Conservation (phyloP, 2,888 invertebrate species). For the Eristalis tenax region DNA sequence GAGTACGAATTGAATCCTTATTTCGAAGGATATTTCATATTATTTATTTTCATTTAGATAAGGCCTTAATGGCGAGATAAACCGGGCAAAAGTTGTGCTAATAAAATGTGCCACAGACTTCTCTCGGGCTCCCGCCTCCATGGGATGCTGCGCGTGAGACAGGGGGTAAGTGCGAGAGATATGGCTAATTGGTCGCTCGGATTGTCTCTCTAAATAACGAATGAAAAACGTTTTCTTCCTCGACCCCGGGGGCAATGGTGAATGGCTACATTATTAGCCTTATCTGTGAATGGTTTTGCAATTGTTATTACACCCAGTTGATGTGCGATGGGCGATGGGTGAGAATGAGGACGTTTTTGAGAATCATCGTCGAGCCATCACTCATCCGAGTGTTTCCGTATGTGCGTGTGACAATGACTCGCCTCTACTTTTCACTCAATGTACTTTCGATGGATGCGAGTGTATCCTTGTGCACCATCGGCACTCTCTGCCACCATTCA, state of each 20-base stretch:
- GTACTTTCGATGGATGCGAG: neutral
- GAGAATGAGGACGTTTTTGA: neutral
- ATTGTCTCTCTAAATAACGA: neutral
- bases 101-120: conserved; percentile 26
- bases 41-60: conserved; percentile 16
- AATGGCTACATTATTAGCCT: neutral
- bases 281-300: neutral
- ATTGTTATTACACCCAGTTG: neutral
- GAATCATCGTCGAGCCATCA: neutral
- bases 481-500: neutral
- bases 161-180: neutral
- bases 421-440: neutral
- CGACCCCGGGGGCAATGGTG: neutral
- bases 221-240: neutral
- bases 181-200: conserved; percentile 5
- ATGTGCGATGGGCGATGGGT: neutral
- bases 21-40: neutral
- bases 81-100: conserved; percentile 44
- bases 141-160: neutral
- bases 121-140: neutral
- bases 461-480: neutral
- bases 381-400: neutral
- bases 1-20: conserved; percentile 16
- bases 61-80: conserved; percentile 14
- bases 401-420: neutral